Evolutionary conservation across 2,797 vertebrate species (phyloP).

Genomic region (Cottoperca gobio): DNA sequence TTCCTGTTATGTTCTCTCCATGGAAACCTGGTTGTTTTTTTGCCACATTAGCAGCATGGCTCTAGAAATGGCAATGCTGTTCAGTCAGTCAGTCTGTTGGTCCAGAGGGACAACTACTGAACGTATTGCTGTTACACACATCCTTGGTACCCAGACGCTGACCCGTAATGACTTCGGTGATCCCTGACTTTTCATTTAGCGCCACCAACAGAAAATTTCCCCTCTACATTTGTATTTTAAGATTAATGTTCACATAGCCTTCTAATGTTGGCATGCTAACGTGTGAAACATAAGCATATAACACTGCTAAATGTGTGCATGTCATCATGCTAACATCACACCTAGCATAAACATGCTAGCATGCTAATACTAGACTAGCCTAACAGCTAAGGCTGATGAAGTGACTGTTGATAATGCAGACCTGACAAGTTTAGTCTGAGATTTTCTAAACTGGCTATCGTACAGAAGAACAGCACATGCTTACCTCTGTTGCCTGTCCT

Average conservation of each 20-base stretch:
- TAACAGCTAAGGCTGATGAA: slow-evolving; percentile 22
- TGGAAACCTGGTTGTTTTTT: slow-evolving; percentile 66
- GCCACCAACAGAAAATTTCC: not conserved
- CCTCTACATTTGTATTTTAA: not conserved
- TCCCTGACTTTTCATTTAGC: slow-evolving; percentile 6
- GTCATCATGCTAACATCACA: slow-evolving; percentile 12
- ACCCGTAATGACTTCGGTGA: not conserved
- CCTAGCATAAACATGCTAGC: slow-evolving; percentile 2
- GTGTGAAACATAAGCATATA: slow-evolving; percentile 2
- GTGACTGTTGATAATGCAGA: slow-evolving; percentile 6
- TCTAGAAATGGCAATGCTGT: slow-evolving; percentile 29
- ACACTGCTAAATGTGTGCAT: not conserved
- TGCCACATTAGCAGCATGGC: slow-evolving; percentile 50
- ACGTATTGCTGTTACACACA: not conserved
- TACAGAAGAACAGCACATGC: not conserved
- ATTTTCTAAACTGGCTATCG: slow-evolving; percentile 13
- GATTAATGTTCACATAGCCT: not conserved
- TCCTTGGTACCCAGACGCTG: not conserved
- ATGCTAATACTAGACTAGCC: slow-evolving; percentile 19
- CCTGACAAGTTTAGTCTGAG: not conserved
- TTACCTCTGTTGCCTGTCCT: not conserved
- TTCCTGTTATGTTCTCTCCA: slow-evolving; percentile 71
- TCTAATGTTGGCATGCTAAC: slow-evolving; percentile 7
- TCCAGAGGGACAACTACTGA: slow-evolving; percentile 7
- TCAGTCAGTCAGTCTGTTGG: slow-evolving; percentile 1